Evolutionary conservation across 2,888 invertebrate genomes (phyloP), one percentile per base, ranked within the genome.

Genomic region (Troilus luridus): DNA sequence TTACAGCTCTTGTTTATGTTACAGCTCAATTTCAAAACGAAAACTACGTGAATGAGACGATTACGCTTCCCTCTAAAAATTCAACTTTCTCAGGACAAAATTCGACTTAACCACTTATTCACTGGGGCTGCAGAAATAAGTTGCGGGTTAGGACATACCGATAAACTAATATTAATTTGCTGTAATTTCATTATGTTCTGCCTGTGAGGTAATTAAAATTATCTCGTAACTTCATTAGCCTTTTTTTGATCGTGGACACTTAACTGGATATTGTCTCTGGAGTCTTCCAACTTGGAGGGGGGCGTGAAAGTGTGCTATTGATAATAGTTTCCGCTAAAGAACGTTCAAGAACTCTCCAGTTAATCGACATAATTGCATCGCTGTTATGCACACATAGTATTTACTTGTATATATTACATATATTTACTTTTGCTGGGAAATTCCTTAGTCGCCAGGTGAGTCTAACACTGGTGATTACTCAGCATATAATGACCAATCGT

Each of bases 291-390:
- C 5, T 19, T 27, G 72, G 41, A 41, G 72, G 72, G 72, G 72
- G 27, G 72, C 41, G 41, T 41, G 72, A 77, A 77, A 77, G 72
- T 77, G 17, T 41, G 72, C 17, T 77, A 27, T 9, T 77, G 72
- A 41, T 77, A 19, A 19, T 17, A 9, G n/a, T 27, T 67, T 41
- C 72, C 72, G 72, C 72, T 77, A 77, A 77, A 77, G 72, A 77
- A 77, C 72, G 27, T 77, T 77, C 72, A 17, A 77, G 72, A 77
- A 17, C 72, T 67, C 67, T 67, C 67, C 67, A 67, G 14, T 77
- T 77, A 77, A 77, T 77, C 72, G 41, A 9, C 72, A 77, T 77
- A 77, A 77, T 77, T 77, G 17, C 27, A 77, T 7, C 27, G 17
- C 21, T 77, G 27, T 41, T 77, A 41, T 17, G 27, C 17, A 41